Evolutionary conservation across 2,113 vertebrate species (phyloP), one percentile per base, ranked within the genome.

Genomic region (Oxyura jamaicensis): DNA sequence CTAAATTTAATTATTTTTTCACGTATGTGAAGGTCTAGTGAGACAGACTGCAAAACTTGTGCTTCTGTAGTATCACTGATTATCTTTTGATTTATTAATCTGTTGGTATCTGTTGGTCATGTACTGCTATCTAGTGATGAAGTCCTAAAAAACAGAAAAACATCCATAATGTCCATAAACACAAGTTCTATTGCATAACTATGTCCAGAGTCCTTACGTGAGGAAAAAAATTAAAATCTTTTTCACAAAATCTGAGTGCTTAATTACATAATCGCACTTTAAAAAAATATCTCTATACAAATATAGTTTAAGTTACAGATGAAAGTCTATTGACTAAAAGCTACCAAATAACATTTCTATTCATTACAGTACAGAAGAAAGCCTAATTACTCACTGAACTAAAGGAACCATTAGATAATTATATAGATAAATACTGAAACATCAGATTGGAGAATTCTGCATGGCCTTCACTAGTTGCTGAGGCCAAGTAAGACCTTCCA

Each of bases 211-310:
- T 12, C 63, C 8, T 22, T 63, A 48, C 5, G 20, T 48, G 46
- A 11, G 46, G 20, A 48, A 21, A 21, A 46, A 48, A 48, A 48
- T 10, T 20, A 10, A 46, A 21, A 6, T 48, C 6, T 29, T 60
- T 20, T 11, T 73, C 59, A 60, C 44, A 77, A 59, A 56, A 7
- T 68, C 46, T 48, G 4, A 58, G 20, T 48, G 85, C n/a, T 23
- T 62, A 62, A 82, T 35, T 31, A 39, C 0, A 0, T 1, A 53
- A 17, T 15, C 23, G 13, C 46, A 11, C 46, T 48, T 48, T 6
- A 48, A 48, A 48, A 21, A 48, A 48, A 48, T 10, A 42, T 39
- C 63, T 56, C 13, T 7, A 63, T 5, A 65, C 19, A 65, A 65
- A 84, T 5, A 56, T 2, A 15, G 28, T 21, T 76, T 59, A 68